Evolutionary conservation across 2,113 vertebrate genomes (phyloP).

Genomic region (Lichenostomus cassidix): DNA sequence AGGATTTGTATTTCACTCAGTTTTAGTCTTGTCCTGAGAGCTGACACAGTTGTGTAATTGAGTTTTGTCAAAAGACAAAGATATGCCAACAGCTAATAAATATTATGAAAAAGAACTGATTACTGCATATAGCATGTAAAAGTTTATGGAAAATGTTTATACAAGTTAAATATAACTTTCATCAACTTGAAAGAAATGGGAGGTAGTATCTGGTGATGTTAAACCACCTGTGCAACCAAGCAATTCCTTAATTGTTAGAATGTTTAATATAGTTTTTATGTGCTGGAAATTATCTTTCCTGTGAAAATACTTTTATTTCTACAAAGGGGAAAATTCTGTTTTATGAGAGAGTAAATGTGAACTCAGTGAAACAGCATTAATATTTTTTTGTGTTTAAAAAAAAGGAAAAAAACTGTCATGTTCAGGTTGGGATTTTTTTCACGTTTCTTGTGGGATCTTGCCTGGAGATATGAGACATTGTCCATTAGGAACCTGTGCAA

Average conservation of each 20-base stretch:
- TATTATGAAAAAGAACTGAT: slow-evolving; percentile 18
- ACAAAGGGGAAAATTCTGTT: neutral
- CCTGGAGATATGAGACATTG: neutral
- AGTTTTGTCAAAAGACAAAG: slow-evolving; percentile 19
- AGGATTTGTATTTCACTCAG: neutral
- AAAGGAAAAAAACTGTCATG: neutral
- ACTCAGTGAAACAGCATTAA: neutral
- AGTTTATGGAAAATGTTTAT: neutral
- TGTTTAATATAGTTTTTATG: neutral
- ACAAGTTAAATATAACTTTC: neutral
- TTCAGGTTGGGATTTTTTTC: neutral
- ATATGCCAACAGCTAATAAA: slow-evolving; percentile 1
- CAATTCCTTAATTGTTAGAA: neutral
- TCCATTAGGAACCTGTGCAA: neutral
- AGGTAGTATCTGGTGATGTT: neutral
- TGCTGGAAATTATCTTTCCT: neutral
- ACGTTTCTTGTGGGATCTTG: neutral
- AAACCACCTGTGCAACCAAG: neutral
- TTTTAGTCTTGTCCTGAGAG: neutral
- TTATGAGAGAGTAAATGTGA: neutral
- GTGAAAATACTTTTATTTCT: neutral
- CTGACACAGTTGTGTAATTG: neutral
- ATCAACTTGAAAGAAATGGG: neutral
- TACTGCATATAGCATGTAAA: neutral
- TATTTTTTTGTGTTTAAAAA: neutral